These are phyloP conservation scores for Hylia prasina DNA, from an alignment of 2,113 vertebrate genomes.

Conservation along the genomic window DNA sequence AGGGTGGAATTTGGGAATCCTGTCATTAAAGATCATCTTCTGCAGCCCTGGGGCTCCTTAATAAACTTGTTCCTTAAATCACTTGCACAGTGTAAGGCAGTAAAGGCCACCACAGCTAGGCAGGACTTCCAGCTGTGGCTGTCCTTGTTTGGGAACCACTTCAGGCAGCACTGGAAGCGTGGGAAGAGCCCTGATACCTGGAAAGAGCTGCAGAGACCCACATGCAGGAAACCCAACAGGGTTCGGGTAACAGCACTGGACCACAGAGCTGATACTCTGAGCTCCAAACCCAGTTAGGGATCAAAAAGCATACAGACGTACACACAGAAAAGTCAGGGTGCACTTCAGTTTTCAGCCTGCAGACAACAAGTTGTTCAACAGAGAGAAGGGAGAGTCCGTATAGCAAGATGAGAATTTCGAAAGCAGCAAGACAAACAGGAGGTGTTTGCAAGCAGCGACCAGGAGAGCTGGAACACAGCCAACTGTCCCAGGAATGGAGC, in stretches of 20 bases:
- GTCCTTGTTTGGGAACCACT: accelerated
- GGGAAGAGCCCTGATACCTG: not conserved
- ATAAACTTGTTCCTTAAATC: not conserved
- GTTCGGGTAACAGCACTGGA: accelerated
- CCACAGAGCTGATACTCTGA: accelerated
- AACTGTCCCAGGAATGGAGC: not conserved
- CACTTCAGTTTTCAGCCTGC: accelerated
- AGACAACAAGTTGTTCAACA: not conserved
- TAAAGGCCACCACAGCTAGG: accelerated
- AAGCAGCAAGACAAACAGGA: not conserved
- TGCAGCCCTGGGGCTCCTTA: not conserved
- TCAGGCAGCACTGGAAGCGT: accelerated
- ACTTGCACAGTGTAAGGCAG: accelerated
- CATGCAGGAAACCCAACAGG: accelerated
- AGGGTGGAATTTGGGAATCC: accelerated
- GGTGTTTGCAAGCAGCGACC: not conserved
- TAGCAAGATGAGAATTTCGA: not conserved
- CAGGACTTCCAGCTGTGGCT: accelerated
- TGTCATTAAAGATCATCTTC: not conserved
- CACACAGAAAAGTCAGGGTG: accelerated
- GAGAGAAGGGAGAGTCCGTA: not conserved
- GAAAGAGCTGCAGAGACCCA: accelerated
- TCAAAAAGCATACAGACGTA: accelerated
- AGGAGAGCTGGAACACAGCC: not conserved
- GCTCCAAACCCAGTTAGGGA: not conserved